Evolutionary conservation across 2,113 vertebrate species (phyloP).

Genomic region (Megaptera novaeangliae): DNA sequence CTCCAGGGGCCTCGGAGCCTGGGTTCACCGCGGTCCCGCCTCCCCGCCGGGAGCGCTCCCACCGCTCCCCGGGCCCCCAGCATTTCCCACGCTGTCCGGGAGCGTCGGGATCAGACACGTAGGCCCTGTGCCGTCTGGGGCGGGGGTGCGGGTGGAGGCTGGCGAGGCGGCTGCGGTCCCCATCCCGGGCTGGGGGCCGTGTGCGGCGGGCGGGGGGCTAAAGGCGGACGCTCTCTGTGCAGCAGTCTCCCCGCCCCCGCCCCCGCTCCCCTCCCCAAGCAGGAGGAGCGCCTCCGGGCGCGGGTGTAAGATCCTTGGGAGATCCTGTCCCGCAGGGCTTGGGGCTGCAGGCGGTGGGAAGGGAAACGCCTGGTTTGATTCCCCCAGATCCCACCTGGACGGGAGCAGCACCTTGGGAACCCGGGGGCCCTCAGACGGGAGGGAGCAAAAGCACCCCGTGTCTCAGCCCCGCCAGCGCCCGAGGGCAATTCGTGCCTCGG

Average conservation of each 20-base stretch:
- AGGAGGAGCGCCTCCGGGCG: accelerated
- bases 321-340: not conserved
- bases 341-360: not conserved
- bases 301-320: not conserved
- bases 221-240: not conserved
- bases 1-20: not conserved
- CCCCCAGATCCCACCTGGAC: too few relatives aligned
- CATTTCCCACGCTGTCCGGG: not conserved
- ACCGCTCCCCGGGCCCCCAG: not conserved
- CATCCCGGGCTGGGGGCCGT: not conserved
- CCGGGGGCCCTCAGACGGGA: not conserved
- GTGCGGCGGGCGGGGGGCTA: not conserved
- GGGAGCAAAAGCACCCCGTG: too few relatives aligned
- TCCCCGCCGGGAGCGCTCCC: not conserved
- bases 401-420: not conserved
- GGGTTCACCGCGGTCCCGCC: accelerated
- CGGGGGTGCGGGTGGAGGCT: accelerated
- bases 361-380: not conserved
- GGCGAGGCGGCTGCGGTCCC: too few relatives aligned
- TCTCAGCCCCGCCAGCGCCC: not conserved
- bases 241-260: not conserved
- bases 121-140: not conserved
- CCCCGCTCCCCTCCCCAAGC: too few relatives aligned
- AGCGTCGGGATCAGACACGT: not conserved
- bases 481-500: not conserved